Evolutionary conservation across 2,888 invertebrate species (phyloP).

Genomic region (Zaprionus lineosus): DNA sequence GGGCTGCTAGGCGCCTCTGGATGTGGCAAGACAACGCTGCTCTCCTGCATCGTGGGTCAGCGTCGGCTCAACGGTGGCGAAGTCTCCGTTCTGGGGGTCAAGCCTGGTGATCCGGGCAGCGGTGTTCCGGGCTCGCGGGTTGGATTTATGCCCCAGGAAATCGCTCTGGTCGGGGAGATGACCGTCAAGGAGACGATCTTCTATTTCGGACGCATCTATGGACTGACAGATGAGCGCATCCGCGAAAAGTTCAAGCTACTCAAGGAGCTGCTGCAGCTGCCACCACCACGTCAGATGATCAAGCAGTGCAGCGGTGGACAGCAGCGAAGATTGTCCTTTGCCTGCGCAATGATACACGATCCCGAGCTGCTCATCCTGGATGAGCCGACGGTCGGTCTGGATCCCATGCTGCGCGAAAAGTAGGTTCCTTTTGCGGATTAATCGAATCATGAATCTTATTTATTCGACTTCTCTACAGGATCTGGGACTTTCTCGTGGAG

Average conservation of each 20-base stretch:
- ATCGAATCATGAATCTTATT: background rate
- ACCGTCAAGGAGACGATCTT: slow-evolving; percentile 91
- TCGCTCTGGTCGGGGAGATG: slow-evolving; percentile 90
- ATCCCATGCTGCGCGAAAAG: slow-evolving; percentile 93
- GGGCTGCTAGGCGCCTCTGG: slow-evolving; percentile 95
- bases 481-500: slow-evolving; percentile 92
- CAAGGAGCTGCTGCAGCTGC: slow-evolving; percentile 89
- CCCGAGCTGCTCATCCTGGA: slow-evolving; percentile 95
- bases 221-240: slow-evolving; percentile 87
- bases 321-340: slow-evolving; percentile 93
- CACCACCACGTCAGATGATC: slow-evolving; percentile 86
- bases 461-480: slow-evolving; percentile 84
- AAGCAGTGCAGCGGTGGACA: slow-evolving; percentile 94
- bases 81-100: slow-evolving; percentile 89
- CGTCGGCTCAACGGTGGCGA: slow-evolving; percentile 88
- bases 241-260: slow-evolving; percentile 88
- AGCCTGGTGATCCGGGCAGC: slow-evolving; percentile 87
- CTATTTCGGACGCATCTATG: slow-evolving; percentile 94
- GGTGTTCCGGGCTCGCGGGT: slow-evolving; percentile 88
- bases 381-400: slow-evolving; percentile 97
- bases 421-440: slow-evolving; percentile 80
- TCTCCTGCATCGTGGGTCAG: slow-evolving; percentile 92
- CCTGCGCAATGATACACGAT: slow-evolving; percentile 93
- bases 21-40: slow-evolving; percentile 94
- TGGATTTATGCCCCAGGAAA: slow-evolving; percentile 96